Base-by-base conservation (phyloP, 2,888 invertebrate species). In the Leptinotarsa juncta region DNA sequence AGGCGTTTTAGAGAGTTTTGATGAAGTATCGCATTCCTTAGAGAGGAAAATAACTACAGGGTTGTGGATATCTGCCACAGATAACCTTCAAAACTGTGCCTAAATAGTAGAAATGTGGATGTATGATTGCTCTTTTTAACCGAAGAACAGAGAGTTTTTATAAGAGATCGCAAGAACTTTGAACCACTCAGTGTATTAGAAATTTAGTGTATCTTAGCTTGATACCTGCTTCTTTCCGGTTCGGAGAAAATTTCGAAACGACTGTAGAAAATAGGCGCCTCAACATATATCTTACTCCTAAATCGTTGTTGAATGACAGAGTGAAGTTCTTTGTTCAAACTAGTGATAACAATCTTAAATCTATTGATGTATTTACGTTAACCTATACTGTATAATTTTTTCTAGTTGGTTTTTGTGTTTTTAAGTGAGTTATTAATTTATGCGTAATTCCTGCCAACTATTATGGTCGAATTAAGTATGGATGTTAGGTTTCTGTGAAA, bases 371-470 rank as follows among this genome's bases (percentile, higher is more conserved):
- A 57, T 57, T 57, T 57, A 23, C 15, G 57, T 57, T 57, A 57
- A 42, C 4, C 51, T 50, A 51, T 53, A 60, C 55, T 23, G 57
- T 62, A 42, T 62, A n/a, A 16, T 62, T 48, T 65, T 60, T 72
- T 77, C 76, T 75, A 76, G 79, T 77, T 79, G 77, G 74, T 79
- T 79, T 79, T 79, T 79, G 78, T 73, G 42, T 53, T 73, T 72
- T 78, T 73, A 74, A 68, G 55, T 53, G 68, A 75, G 60, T 71
- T 75, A 65, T 72, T 73, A 67, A 75, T 70, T 78, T 76, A 75
- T 72, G 75, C 76, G 73, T 77, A 77, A 75, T 75, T 79, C 75
- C 78, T 78, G 77, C 77, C 78, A 79, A 78, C 72, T 78, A 67
- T 74, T 78, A 72, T 75, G 77, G 77, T 78, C 76, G 76, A 78